phyloP scores from a whole-genome alignment of 2,888 invertebrate genomes.

The Caenorhabditis panamensis region DNA sequence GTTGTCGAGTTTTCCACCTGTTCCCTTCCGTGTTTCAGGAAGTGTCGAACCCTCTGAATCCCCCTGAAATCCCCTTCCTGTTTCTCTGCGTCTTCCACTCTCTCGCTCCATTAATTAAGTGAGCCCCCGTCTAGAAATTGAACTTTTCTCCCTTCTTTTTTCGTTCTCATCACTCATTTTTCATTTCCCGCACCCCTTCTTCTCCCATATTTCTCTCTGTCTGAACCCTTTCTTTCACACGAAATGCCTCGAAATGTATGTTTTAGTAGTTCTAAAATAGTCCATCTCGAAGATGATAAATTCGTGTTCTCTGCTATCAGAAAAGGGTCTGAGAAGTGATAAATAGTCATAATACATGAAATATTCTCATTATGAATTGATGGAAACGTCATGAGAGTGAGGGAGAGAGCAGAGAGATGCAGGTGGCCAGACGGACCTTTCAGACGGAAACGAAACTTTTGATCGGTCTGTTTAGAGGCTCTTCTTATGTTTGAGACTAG shows the following conservation, averaged over 20 bases:
- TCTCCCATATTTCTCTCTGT: background rate
- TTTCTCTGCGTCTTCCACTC: background rate
- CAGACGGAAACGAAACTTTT: background rate
- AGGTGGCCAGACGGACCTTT: background rate
- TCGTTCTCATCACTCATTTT: background rate
- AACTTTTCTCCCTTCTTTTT: background rate
- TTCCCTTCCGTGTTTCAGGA: no score
- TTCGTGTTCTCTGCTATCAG: background rate
- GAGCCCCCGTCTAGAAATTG: background rate
- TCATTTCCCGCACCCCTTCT: background rate
- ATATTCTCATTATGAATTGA: background rate
- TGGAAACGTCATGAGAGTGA: conserved; percentile 2
- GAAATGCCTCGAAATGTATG: background rate
- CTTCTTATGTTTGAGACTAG: no score
- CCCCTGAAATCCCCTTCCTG: background rate
- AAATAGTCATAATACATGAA: background rate
- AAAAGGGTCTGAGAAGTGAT: background rate
- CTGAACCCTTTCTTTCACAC: background rate
- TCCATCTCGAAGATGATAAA: background rate
- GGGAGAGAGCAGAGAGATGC: background rate
- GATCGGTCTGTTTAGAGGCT: no score
- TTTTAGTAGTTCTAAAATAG: background rate
- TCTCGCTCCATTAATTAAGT: background rate
- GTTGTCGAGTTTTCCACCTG: no score
- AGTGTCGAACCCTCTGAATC: background rate